These are phyloP conservation scores for Entomobrya multifasciata DNA, from an alignment of 2,888 invertebrate genomes.

Conservation along the genomic window DNA sequence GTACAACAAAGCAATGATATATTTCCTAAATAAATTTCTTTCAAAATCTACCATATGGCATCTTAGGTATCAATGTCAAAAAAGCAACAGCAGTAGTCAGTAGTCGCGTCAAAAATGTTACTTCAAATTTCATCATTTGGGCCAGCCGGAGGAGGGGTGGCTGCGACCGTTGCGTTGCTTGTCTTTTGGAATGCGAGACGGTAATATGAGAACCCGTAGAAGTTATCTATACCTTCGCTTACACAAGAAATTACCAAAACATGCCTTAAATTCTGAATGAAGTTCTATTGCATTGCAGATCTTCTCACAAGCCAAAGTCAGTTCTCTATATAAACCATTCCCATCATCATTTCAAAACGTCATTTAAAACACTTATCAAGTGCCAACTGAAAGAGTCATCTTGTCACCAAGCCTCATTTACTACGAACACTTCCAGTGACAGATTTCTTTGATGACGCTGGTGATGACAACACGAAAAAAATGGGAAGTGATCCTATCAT, in stretches of 20 bases:
- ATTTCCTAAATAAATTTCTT: slow-evolving; percentile 11
- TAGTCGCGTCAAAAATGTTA: slow-evolving; percentile 48
- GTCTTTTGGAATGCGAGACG: slow-evolving; percentile 49
- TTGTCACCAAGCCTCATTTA: slow-evolving; percentile 62
- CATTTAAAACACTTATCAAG: slow-evolving; percentile 44
- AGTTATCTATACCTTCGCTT: no score
- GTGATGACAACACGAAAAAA: background rate
- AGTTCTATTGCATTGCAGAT: no score
- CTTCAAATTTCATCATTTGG: slow-evolving; percentile 12
- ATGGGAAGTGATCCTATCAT: background rate
- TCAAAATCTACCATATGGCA: slow-evolving; percentile 54
- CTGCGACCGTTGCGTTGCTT: slow-evolving; percentile 8
- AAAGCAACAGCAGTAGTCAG: slow-evolving; percentile 34
- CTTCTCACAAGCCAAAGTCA: background rate
- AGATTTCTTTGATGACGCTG: background rate
- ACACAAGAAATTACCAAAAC: background rate
- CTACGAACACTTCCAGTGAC: slow-evolving; percentile 3
- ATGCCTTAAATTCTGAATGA: no score
- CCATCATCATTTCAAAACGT: slow-evolving; percentile 14
- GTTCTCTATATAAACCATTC: background rate
- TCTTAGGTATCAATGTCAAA: slow-evolving; percentile 52
- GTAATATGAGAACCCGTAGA: slow-evolving; percentile 61
- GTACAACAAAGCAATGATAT: no score
- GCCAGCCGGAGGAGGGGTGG: slow-evolving; percentile 35
- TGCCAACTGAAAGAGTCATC: slow-evolving; percentile 54